Base-by-base conservation (phyloP, 2,888 invertebrate genomes). In the Gari tellinella region DNA sequence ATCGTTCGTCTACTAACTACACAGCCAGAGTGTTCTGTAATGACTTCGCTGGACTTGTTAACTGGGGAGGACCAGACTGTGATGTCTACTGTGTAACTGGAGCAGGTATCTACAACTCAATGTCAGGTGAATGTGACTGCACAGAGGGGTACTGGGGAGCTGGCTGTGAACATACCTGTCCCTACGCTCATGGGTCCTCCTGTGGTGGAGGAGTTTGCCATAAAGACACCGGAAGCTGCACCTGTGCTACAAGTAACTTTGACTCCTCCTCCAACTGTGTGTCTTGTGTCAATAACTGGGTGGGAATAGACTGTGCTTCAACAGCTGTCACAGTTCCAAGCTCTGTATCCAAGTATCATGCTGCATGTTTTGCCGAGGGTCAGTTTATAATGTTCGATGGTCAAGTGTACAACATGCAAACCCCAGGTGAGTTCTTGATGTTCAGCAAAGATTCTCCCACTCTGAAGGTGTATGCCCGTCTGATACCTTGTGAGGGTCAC, bases 151-250 rank as follows among this genome's bases (percentile, higher is more conserved):
- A 68, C 73, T 86, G 76, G 69, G 85, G 84, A 2, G 40, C 48
- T 12, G 40, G 43, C 1, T 88, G 88, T 56, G 58, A 77, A 19
- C 25, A 55, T 31, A 45, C 63, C 0, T 88, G 88, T 57, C 78
- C 77, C 0, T 65, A 43, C 37, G 68, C 69, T 10, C 26, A 63
- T 26, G 67, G 65, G 15, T 52, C 57, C 14, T 52, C 79, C 5
- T 87, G 87, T 74, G 85, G 82, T 12, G 81, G 80, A 7, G 82
- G 80, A 15, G 56, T 66, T 0, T 87, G 87, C 58, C 40, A 76
- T 21, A 43, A 52, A n/a, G 38, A 26, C 5, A 65, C 55, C 21
- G 87, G 87, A 7, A 25, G n/a, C 3, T 87, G 87, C 56, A 61
- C 53, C 14, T 87, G 87, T 55, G 65, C 78, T 3, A 61, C 78